Base-by-base conservation (phyloP, 2,888 invertebrate species). In the Lasioglossum morio region DNA sequence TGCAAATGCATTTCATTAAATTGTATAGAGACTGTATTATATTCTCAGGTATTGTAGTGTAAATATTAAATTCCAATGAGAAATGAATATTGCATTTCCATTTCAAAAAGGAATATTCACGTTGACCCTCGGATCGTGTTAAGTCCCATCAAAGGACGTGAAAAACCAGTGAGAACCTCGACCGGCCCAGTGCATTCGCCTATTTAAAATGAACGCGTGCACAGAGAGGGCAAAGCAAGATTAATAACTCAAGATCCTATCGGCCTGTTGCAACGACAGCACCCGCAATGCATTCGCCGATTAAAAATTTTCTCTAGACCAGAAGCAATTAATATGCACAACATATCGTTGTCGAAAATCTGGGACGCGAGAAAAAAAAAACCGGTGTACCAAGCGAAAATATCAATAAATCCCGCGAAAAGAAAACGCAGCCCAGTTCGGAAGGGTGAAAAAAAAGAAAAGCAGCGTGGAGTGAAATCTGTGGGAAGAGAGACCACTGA, bases 151-250 rank as follows among this genome's bases (percentile, higher is more conserved):
- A n/a, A n/a, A 40, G 53, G n/a, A 53, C 7, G 12, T 3, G 23
- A 23, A 37, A 37, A n/a, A 30, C 16, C 1, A n/a, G 43, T 89
- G 89, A 81, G 79, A 86, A 83, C 86, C 89, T 60, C 73, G 77
- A 53, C 37, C 40, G n/a, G 46, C 43, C 70, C 37, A 19, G 77
- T 66, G 70, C 80, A 82, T 84, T 81, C 79, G 81, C 80, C 89
- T 86, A 87, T 86, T 89, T 89, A 84, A 63, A 81, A 81, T 48
- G 82, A 89, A 86, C 83, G 60, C 63, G 43, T 74, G 75, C 78
- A 78, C 34, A 70, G 53, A 70, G 53, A 73, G 69, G 73, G 37
- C 81, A 34, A 37, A 75, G 66, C 77, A 82, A 82, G 82, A 79
- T 87, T 87, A 75, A 79, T 74, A 43, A 53, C 60, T 83, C 73